These are phyloP conservation scores for Morone chrysops DNA, from an alignment of 2,113 vertebrate genomes.

Conservation along the genomic window DNA sequence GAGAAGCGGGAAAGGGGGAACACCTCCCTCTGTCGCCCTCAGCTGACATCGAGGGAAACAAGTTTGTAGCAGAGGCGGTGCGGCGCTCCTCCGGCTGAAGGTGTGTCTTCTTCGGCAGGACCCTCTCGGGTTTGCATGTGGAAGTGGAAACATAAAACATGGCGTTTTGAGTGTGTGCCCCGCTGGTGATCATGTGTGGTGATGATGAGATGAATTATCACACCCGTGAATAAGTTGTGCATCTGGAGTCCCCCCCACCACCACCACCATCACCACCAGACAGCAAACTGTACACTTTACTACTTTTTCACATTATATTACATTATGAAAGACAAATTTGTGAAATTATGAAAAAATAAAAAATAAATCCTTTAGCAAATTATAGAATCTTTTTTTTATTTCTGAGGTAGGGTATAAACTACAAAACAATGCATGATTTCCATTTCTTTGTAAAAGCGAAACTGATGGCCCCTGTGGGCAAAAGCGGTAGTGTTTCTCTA, in stretches of 20 bases:
- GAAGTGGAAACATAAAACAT: not conserved
- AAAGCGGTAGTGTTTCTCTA: too few relatives aligned
- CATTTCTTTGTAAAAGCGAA: too few relatives aligned
- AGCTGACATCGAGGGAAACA: slow-evolving; percentile 78
- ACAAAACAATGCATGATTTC: too few relatives aligned
- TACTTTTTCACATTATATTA: not conserved
- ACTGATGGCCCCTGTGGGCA: too few relatives aligned
- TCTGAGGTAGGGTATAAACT: too few relatives aligned
- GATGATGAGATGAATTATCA: not conserved
- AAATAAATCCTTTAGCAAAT: too few relatives aligned
- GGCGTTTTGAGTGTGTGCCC: not conserved
- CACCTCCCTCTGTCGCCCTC: slow-evolving; percentile 84
- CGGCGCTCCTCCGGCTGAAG: slow-evolving; percentile 36
- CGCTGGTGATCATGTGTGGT: not conserved
- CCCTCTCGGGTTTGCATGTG: slow-evolving; percentile 14
- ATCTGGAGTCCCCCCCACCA: too few relatives aligned
- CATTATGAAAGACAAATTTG: too few relatives aligned
- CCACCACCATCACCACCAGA: not conserved
- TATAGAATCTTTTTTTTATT: too few relatives aligned
- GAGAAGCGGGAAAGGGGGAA: slow-evolving; percentile 60
- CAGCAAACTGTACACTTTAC: not conserved
- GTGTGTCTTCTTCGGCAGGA: slow-evolving; percentile 36
- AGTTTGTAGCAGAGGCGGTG: slow-evolving; percentile 29
- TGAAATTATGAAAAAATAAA: too few relatives aligned
- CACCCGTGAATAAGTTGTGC: not conserved